These are phyloP conservation scores for Hemichromis elongatus DNA, from an alignment of 2,113 vertebrate genomes.

Conservation along the genomic window DNA sequence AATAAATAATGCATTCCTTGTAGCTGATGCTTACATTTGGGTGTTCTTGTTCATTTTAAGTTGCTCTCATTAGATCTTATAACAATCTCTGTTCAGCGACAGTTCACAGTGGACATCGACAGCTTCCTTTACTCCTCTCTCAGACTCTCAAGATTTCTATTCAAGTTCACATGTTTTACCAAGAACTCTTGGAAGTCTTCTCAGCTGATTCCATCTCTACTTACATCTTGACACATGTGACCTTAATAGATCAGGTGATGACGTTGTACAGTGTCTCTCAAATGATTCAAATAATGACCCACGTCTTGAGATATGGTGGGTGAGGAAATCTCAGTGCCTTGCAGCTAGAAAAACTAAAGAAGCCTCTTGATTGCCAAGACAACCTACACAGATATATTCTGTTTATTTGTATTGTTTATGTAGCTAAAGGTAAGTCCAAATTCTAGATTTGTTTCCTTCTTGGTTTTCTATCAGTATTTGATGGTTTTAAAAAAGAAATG, in stretches of 20 bases:
- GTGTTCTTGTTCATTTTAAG: background rate
- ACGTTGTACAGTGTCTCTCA: background rate
- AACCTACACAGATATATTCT: background rate
- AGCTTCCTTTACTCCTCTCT: background rate
- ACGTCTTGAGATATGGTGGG: background rate
- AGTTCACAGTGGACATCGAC: background rate
- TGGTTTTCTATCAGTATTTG: background rate
- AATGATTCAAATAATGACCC: background rate
- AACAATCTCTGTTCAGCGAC: background rate
- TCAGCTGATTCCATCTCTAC: fast-evolving
- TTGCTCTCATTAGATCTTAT: background rate
- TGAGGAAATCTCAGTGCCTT: background rate
- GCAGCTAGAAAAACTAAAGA: background rate
- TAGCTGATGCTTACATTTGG: background rate
- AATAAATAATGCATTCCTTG: background rate
- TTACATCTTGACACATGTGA: background rate
- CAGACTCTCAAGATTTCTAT: background rate
- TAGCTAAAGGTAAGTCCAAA: background rate
- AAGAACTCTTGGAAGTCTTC: background rate
- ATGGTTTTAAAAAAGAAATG: fast-evolving
- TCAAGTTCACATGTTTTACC: background rate
- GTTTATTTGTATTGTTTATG: background rate
- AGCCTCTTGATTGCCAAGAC: background rate
- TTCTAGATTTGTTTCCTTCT: background rate
- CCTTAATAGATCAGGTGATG: no score